Evolutionary conservation across 2,888 invertebrate species (phyloP).

Genomic region (Physocephala rufipes): DNA sequence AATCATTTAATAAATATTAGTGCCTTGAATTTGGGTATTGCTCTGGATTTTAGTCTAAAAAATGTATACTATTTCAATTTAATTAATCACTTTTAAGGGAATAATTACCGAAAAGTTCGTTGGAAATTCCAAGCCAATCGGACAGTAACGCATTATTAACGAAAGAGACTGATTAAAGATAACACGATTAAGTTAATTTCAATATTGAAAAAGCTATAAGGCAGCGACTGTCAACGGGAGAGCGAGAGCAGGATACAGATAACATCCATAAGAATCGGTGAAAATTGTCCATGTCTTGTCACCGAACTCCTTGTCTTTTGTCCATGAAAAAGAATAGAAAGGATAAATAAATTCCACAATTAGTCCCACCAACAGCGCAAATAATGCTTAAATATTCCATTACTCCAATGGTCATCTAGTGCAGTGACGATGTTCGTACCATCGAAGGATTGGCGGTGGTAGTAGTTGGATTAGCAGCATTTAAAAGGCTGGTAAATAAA

Average conservation of each 20-base stretch:
- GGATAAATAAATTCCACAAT: too few relatives aligned
- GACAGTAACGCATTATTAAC: not conserved
- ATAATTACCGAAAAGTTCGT: too few relatives aligned
- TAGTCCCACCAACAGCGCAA: constrained; percentile 28
- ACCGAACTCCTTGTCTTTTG: not conserved
- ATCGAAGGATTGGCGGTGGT: constrained; percentile 28
- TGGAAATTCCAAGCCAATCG: not conserved
- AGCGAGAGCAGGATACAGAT: not conserved
- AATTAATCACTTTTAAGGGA: too few relatives aligned
- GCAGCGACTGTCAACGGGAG: not conserved
- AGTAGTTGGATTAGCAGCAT: too few relatives aligned
- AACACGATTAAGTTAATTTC: not conserved
- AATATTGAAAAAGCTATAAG: not conserved
- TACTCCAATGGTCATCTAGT: too few relatives aligned
- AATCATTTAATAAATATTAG: too few relatives aligned
- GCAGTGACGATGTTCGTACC: constrained; percentile 32
- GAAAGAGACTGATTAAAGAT: not conserved
- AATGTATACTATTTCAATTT: too few relatives aligned
- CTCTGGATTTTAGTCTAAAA: too few relatives aligned
- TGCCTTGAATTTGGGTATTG: too few relatives aligned
- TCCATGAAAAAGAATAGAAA: not conserved
- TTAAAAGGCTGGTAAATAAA: too few relatives aligned
- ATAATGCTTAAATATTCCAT: constrained; percentile 45
- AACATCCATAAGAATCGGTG: not conserved
- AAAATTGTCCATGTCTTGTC: too few relatives aligned